phyloP scores from a whole-genome alignment of 2,888 invertebrate genomes.

The Thymelicus lineola region DNA sequence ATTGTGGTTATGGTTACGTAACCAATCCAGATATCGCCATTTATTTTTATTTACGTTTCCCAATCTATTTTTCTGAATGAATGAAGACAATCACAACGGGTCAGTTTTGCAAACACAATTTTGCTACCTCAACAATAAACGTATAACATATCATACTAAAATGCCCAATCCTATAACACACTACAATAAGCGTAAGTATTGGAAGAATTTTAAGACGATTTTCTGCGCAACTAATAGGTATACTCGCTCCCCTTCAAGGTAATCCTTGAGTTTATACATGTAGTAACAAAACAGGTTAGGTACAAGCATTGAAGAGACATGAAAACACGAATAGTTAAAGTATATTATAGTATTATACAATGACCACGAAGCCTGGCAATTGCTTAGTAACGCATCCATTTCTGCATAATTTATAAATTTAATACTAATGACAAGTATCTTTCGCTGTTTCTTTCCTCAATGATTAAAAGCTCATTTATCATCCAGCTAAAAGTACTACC shows the following conservation, averaged over 20 bases:
- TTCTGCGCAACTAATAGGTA: neutral
- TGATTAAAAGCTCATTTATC: too few relatives aligned
- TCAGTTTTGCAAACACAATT: too few relatives aligned
- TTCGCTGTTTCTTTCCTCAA: too few relatives aligned
- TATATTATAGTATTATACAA: too few relatives aligned
- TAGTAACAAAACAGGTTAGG: too few relatives aligned
- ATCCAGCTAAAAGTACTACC: too few relatives aligned
- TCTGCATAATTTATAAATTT: too few relatives aligned
- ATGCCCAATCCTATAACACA: neutral
- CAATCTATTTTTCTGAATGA: neutral
- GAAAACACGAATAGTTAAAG: too few relatives aligned
- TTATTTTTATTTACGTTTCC: neutral
- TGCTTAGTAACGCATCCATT: too few relatives aligned
- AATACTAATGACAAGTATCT: too few relatives aligned
- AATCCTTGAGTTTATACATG: neutral
- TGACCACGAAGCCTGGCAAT: too few relatives aligned
- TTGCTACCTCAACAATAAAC: neutral
- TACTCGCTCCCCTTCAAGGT: neutral
- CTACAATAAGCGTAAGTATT: conserved; percentile 4
- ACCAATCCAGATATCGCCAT: neutral
- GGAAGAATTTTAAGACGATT: neutral
- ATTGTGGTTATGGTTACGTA: neutral
- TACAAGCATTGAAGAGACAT: too few relatives aligned
- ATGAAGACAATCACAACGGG: neutral
- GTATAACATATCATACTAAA: neutral